These are phyloP conservation scores for Choristoneura fumiferana DNA, from an alignment of 1,140 invertebrate genomes.

Conservation along the genomic window DNA sequence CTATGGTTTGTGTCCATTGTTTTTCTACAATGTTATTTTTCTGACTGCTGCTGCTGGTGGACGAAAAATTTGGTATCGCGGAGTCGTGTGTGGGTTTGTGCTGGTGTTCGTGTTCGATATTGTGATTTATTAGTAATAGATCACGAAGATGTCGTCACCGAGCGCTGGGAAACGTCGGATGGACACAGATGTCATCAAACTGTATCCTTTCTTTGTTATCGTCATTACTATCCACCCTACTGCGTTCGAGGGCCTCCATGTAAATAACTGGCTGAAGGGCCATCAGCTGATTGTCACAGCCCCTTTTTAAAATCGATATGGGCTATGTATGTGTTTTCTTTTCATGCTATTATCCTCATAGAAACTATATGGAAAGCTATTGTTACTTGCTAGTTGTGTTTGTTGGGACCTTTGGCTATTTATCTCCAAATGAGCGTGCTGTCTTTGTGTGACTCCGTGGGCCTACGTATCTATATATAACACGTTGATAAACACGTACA, in stretches of 20 bases:
- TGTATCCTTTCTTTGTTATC: conserved; percentile 88
- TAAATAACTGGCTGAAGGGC: conserved; percentile 75
- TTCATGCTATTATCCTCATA: conserved; percentile 8
- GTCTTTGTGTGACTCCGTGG: conserved; percentile 57
- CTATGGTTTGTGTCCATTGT: conserved; percentile 77
- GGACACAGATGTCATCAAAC: conserved; percentile 99
- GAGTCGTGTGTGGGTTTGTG: conserved; percentile 69
- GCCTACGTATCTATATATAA: conserved; percentile 69
- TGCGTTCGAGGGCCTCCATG: conserved; percentile 71
- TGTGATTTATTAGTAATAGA: conserved; percentile 75
- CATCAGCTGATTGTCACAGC: conserved; percentile 79
- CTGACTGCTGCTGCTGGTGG: conserved; percentile 74
- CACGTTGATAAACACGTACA: conserved; percentile 59
- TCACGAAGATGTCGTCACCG: conserved; percentile 96
- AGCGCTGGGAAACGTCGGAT: conserved; percentile 99
- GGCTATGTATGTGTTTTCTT: conserved; percentile 27
- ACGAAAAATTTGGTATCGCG: conserved; percentile 68
- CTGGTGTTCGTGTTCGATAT: conserved; percentile 75
- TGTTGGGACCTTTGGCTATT: conserved; percentile 30
- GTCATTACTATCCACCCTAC: conserved; percentile 65
- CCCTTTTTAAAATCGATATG: conserved; percentile 66
- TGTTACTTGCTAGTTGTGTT: conserved; percentile 21
- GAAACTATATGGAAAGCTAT: not conserved
- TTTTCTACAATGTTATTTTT: conserved; percentile 80
- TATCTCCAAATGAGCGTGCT: conserved; percentile 36